Base-by-base conservation (phyloP, 2,888 invertebrate genomes). In the Torymus auratus region DNA sequence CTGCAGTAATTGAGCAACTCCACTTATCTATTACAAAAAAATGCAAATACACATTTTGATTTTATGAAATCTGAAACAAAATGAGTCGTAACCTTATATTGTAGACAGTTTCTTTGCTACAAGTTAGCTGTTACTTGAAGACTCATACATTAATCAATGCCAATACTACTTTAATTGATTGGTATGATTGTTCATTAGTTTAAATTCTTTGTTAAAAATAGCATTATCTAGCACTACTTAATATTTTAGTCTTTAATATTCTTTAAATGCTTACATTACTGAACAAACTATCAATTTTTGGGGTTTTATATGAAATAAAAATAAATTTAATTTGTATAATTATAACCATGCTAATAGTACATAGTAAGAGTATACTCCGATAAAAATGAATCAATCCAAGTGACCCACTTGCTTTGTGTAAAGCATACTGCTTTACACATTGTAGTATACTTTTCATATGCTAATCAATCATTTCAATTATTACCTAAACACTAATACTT, bases 151-250 rank as follows among this genome's bases (percentile, higher is more conserved):
- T 74, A 17, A 2, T 13, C 74, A 74, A 70, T 80, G 74, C 64
- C 74, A 80, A 69, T 62, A 56, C 52, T 79, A 69, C 50, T 56
- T 62, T 20, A 23, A 74, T 68, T 61, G 41, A 73, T 55, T 55
- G 58, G 69, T 55, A 73, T 79, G 17, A 60, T n/a, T 55, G 55
- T 71, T 50, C 23, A 70, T 70, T 70, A 65, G 13, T 20, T 67
- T 14, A 72, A 78, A 60, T 60, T 12, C 67, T 78, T 73, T 58
- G 53, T 64, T 74, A 74, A 64, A 65, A 70, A 64, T 70, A 70
- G 58, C 41, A 17, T 28, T 55, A 72, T 14, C 2, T 14, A 28
- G 15, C n/a, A 11, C 1, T 20, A 58, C 50, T 68, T 60, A 5
- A 0, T 11, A 17, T 67, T 74, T 68, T 60, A 5, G 2, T 11